Evolutionary conservation across 2,113 vertebrate species (phyloP).

Genomic region (Hepsetus odoe): DNA sequence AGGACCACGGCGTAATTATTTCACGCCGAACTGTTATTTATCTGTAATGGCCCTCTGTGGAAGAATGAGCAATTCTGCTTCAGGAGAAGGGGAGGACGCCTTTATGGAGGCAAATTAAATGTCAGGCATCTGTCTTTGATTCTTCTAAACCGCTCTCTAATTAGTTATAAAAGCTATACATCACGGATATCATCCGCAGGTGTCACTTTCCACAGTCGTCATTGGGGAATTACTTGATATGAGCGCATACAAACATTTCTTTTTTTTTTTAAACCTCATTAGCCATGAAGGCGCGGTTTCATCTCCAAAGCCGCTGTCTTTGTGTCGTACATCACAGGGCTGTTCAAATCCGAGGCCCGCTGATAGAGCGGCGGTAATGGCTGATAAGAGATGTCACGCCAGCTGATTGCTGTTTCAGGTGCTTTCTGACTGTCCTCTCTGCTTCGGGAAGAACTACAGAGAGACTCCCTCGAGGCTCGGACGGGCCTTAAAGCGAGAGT

Average conservation of each 20-base stretch:
- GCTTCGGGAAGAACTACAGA: neutral
- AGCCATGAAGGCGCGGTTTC: slow-evolving; percentile 46
- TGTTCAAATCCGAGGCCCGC: slow-evolving; percentile 12
- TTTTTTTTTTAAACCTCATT: slow-evolving; percentile 36
- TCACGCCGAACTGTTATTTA: slow-evolving; percentile 27
- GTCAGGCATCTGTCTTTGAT: slow-evolving; percentile 62
- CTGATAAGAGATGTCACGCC: neutral
- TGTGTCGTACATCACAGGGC: slow-evolving; percentile 14
- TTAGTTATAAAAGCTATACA: slow-evolving; percentile 59
- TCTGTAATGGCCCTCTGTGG: slow-evolving; percentile 12
- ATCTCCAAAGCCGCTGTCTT: slow-evolving; percentile 31
- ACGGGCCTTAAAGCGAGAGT: neutral
- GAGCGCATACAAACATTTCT: slow-evolving; percentile 3
- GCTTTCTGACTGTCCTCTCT: neutral
- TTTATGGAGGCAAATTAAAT: slow-evolving; percentile 61
- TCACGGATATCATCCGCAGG: slow-evolving; percentile 36
- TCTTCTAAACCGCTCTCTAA: slow-evolving; percentile 63
- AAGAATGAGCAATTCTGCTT: slow-evolving; percentile 43
- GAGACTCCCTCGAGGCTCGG: neutral
- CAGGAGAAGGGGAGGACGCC: neutral
- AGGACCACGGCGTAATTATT: neutral
- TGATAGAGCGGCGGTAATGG: neutral
- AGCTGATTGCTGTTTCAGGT: neutral
- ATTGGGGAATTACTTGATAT: neutral
- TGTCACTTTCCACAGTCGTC: slow-evolving; percentile 48